Base-by-base conservation (phyloP, 2,888 invertebrate genomes). In the Standfussiana lucernea region DNA sequence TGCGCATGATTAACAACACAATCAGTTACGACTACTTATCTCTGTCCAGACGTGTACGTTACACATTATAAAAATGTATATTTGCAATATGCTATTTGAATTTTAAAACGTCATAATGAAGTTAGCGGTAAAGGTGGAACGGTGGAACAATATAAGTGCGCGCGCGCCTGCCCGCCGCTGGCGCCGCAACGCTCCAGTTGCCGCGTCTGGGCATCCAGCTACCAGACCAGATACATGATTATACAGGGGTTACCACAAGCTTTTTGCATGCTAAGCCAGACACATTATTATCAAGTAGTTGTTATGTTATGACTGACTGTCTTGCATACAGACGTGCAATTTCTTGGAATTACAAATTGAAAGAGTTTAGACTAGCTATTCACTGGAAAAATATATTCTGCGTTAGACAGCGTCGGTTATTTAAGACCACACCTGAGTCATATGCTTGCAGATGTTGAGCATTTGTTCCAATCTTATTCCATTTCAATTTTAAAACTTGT, bases 121-220 rank as follows among this genome's bases (percentile, higher is more conserved):
- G 92, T 89, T 92, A 92, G 92, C 91, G 90, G 93, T 91, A 92
- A 89, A 88, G 90, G 87, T 89, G 86, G 91, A 91, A 93, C 93
- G 53, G 73, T 73, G 73, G 73, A 73, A 73, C 73, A 94, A 94
- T 94, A 93, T 91, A 91, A 86, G 93, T 92, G 93, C 93, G 88
- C 91, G 92, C 92, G 93, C 81, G 86, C 78, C 86, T 80, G 80
- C 84, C 85, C 86, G 82, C 76, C 87, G 90, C 90, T 92, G 95
- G 95, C 95, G 95, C 95, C 96, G 93, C 85, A 90, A 94, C 95
- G 96, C 96, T 96, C 96, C 94, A 96, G 93, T 96, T 95, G 92
- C 88, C 88, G 79, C 90, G 88, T 87, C 88, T 87, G 88, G 86
- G 79, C 86, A 81, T 80, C 83, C 87, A 91, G 89, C 91, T 91